A percentile compares a stretch with the other conserved stretches of the same genome.
Evolutionary conservation across 2,797 vertebrate species (phyloP).

Genomic region (Clamator glandarius): DNA sequence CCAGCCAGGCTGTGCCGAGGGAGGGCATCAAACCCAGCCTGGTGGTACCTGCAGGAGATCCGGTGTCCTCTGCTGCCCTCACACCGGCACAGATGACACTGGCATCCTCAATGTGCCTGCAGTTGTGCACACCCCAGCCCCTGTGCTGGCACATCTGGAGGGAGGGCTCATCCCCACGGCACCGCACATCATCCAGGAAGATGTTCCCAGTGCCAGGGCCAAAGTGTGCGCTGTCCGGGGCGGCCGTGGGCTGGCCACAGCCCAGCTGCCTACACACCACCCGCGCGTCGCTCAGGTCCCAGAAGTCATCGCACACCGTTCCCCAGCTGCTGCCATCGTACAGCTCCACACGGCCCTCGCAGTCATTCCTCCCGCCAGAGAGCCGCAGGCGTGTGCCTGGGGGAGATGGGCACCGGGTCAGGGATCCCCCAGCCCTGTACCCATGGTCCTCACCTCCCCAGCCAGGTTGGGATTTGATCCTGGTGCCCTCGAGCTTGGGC

Average conservation of each 20-base stretch:
- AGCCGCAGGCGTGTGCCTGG: conserved; percentile 13
- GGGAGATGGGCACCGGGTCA: accelerated
- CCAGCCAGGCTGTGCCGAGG: accelerated
- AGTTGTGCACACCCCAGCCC: conserved; percentile 65
- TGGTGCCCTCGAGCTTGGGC: not conserved
- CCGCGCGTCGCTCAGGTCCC: conserved; percentile 16
- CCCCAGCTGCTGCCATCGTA: conserved; percentile 50
- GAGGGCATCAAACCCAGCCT: too few species aligned
- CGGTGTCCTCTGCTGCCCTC: not conserved
- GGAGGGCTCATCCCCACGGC: conserved; percentile 38
- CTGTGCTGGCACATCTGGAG: conserved; percentile 56
- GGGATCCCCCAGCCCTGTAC: too few species aligned
- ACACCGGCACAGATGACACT: conserved; percentile 55
- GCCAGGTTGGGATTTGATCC: not conserved
- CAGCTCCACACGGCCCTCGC: conserved; percentile 70
- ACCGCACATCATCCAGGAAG: conserved; percentile 62
- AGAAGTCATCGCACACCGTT: conserved; percentile 62
- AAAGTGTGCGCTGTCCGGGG: not conserved
- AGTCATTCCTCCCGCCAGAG: conserved; percentile 12
- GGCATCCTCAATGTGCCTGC: conserved; percentile 50
- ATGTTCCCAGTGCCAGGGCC: conserved; percentile 21
- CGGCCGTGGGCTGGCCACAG: not conserved
- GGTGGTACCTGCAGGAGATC: too few species aligned
- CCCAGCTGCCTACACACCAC: conserved; percentile 70
- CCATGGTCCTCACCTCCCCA: not conserved